Evolutionary conservation across 2,113 vertebrate genomes (phyloP).

Genomic region (Oreotragus oreotragus): DNA sequence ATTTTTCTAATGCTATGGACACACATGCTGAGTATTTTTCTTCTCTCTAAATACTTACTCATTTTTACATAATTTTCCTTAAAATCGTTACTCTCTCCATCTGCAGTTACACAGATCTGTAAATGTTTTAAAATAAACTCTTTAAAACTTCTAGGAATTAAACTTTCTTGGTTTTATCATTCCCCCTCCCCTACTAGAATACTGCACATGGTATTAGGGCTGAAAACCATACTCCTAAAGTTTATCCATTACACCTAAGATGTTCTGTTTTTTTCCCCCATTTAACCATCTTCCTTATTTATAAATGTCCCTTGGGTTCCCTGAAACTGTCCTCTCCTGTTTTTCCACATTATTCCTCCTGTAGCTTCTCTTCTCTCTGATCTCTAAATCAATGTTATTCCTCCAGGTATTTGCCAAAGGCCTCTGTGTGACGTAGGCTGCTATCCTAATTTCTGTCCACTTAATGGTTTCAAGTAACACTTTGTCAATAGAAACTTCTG

Average conservation of each 20-base stretch:
- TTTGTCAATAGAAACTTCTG: not conserved
- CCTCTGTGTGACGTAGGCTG: not conserved
- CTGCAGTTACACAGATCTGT: not conserved
- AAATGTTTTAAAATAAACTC: conserved; percentile 1
- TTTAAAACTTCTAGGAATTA: not conserved
- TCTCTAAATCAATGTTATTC: not conserved
- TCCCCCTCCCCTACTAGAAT: not conserved
- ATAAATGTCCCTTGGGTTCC: not conserved
- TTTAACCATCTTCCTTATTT: not conserved
- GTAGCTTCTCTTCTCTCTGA: not conserved
- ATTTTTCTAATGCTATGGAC: not conserved
- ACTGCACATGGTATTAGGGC: not conserved
- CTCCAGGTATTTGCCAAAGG: not conserved
- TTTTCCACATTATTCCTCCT: not conserved
- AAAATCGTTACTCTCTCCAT: not conserved
- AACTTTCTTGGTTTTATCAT: not conserved
- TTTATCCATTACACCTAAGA: not conserved
- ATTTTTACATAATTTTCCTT: conserved; percentile 11
- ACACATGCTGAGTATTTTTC: not conserved
- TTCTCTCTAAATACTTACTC: not conserved
- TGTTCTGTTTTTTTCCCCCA: not conserved
- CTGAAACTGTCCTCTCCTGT: not conserved
- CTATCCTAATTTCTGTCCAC: not conserved
- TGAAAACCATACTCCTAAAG: not conserved
- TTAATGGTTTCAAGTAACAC: not conserved